phyloP scores from a whole-genome alignment of 1,140 invertebrate species.

The Drosophila arawakana region DNA sequence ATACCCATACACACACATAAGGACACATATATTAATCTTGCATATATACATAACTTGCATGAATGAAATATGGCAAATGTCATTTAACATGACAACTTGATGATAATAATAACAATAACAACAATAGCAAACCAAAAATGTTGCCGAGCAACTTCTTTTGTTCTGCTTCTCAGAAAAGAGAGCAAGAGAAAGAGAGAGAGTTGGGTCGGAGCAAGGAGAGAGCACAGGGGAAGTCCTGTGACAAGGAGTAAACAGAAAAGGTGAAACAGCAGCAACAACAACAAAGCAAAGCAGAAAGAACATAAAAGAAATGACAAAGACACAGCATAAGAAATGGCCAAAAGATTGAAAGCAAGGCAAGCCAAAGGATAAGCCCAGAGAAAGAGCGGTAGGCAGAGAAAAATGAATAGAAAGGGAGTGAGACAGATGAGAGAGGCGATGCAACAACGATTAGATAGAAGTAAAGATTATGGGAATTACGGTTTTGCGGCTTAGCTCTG shows the following conservation, averaged over 20 bases:
- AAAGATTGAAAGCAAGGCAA: conserved; percentile 21
- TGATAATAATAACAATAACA: conserved; percentile 76
- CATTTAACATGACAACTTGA: conserved; percentile 84
- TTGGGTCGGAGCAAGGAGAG: not conserved
- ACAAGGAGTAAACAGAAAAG: conserved; percentile 40
- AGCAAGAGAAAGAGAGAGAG: not conserved
- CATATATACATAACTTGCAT: conserved; percentile 55
- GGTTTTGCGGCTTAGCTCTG: conserved; percentile 1
- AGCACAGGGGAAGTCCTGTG: not conserved
- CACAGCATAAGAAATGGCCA: conserved; percentile 12
- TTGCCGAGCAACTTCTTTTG: conserved; percentile 26
- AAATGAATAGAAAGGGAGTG: not conserved
- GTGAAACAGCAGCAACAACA: conserved; percentile 40
- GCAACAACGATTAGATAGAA: conserved; percentile 20
- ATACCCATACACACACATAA: conserved; percentile 12
- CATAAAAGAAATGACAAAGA: conserved; percentile 22
- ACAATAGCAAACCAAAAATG: conserved; percentile 56
- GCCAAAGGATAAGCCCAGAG: conserved; percentile 19
- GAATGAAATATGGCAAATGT: conserved; percentile 83
- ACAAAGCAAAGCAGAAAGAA: conserved; percentile 18
- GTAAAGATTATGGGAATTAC: conserved; percentile 2
- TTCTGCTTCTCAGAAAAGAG: not conserved
- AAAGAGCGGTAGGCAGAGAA: not conserved
- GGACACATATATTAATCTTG: conserved; percentile 33
- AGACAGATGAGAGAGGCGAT: not conserved